These are phyloP conservation scores for Galeopterus variegatus DNA, from an alignment of 2,113 vertebrate species.

Conservation along the genomic window DNA sequence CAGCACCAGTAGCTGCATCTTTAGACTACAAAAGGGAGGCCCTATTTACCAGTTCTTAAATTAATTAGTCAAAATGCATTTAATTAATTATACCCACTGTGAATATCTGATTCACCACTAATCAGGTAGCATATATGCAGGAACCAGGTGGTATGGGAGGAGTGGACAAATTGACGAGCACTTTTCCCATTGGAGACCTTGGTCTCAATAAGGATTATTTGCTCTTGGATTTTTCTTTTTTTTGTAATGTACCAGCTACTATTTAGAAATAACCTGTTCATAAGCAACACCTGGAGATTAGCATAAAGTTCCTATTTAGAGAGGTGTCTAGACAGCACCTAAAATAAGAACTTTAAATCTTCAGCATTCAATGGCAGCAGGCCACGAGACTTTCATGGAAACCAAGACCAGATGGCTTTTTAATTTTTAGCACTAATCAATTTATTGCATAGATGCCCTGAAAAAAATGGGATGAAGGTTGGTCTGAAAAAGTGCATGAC, in stretches of 20 bases:
- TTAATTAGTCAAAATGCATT: slow-evolving; percentile 79
- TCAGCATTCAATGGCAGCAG: slow-evolving; percentile 27
- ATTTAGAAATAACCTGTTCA: slow-evolving; percentile 77
- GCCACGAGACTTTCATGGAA: no score
- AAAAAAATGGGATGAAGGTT: background rate
- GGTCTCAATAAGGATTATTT: slow-evolving; percentile 43
- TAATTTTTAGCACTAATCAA: background rate
- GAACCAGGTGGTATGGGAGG: slow-evolving; percentile 50
- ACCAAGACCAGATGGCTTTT: slow-evolving; percentile 54
- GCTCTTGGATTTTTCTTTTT: slow-evolving; percentile 1
- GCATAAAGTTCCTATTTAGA: slow-evolving; percentile 77
- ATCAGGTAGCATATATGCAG: slow-evolving; percentile 42
- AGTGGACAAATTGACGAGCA: slow-evolving; percentile 5
- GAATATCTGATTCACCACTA: slow-evolving; percentile 65
- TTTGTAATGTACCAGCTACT: slow-evolving; percentile 30
- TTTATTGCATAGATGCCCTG: background rate
- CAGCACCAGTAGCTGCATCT: background rate
- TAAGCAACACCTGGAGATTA: slow-evolving; percentile 80
- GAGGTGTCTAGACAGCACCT: slow-evolving; percentile 74
- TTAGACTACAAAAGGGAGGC: slow-evolving; percentile 71
- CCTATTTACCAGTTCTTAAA: slow-evolving; percentile 73
- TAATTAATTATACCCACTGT: slow-evolving; percentile 78
- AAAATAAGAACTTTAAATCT: slow-evolving; percentile 77
- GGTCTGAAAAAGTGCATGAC: background rate
- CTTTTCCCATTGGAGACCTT: slow-evolving; percentile 18